Evolutionary conservation across 2,113 vertebrate species (phyloP), one percentile per base, ranked within the genome.

Genomic region (Pica pica): DNA sequence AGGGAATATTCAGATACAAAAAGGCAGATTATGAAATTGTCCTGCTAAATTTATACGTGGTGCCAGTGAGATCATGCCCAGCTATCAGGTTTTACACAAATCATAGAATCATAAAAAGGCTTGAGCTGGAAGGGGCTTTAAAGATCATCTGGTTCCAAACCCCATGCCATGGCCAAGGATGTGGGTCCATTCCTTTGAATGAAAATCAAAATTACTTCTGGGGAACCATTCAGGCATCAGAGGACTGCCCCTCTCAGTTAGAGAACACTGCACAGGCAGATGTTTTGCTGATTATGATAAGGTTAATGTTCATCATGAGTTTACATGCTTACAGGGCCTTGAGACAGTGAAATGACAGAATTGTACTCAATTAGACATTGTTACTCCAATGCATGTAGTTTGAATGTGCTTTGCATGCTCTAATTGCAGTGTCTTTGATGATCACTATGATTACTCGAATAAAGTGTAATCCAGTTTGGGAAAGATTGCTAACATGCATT

Each of bases 161-260:
- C 27, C 4, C 42, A 27, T 0, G 0, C 31, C 26, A 16, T 7
- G 6, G 8, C 27, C 18, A 77, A 18, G 7, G 12, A 20, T 42
- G 63, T 0, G 1, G 9, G 14, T 55, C 26, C 18, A 19, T 23
- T 86, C 26, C 12, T 80, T 30, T 44, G 39, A 65, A 61, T n/a
- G 12, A 33, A 22, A 89, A 77, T 94, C 37, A 57, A 27, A 44
- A 35, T 8, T n/a, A 1, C 21, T 46, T 46, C 42, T 59, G 12
- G 46, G 20, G 42, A 26, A 30, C 16, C 11, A 46, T 49, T 52
- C 21, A 55, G 52, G 28, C 27, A 42, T 23, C 19, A 52, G n/a
- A 71, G 52, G 46, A 50, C 10, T 68, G 3, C 12, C 6, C 23
- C 31, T 52, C 28, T 74, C 1, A 1, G 6, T 30, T 20, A 60